phyloP scores from a whole-genome alignment of 2,888 invertebrate species.

The Doris montereyensis region DNA sequence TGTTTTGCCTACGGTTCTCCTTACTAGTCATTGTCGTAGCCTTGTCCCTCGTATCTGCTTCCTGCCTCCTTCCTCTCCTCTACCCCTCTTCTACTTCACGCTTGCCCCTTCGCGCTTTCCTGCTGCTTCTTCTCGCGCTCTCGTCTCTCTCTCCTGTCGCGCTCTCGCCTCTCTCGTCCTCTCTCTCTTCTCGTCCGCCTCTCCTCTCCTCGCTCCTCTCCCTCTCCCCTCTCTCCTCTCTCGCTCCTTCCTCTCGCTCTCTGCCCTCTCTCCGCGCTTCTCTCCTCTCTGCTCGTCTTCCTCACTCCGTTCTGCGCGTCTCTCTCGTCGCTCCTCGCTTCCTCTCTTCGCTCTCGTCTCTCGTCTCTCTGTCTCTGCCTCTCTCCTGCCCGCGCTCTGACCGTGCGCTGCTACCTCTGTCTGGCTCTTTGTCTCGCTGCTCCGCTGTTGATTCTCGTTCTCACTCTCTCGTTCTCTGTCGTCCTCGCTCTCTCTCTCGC shows the following conservation, averaged over 20 bases:
- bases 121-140: neutral
- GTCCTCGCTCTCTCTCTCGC: too few species aligned
- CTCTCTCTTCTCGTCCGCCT: neutral
- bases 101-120: neutral
- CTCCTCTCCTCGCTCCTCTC: neutral
- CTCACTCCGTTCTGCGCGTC: neutral
- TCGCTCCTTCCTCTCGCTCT: neutral
- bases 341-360: neutral
- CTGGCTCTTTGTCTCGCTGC: too few species aligned
- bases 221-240: neutral
- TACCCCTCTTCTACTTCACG: neutral
- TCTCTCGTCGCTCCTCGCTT: neutral
- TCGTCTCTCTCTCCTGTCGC: neutral
- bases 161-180: conserved; percentile 9
- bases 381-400: neutral
- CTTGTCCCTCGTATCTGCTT: neutral
- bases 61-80: neutral
- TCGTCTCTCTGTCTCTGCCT: neutral
- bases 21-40: too few species aligned
- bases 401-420: neutral
- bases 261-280: too few species aligned
- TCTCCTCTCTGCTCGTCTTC: neutral
- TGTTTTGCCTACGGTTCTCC: too few species aligned
- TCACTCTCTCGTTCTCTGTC: too few species aligned
- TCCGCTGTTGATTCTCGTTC: too few species aligned